phyloP scores from a whole-genome alignment of 37 sponge, comb jelly and placozoan species.

The Lycopodina hypogea region DNA sequence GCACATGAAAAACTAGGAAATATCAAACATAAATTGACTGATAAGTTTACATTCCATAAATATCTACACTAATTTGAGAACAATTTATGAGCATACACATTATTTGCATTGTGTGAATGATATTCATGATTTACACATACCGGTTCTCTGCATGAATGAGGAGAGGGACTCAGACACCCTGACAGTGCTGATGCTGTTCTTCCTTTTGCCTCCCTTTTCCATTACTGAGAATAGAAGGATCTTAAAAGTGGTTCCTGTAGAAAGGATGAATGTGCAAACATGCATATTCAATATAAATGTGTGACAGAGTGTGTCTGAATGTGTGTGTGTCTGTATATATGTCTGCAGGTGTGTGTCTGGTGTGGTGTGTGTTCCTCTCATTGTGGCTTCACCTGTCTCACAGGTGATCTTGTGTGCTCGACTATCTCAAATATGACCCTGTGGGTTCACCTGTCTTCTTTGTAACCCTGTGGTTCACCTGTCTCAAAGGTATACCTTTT shows the following conservation, averaged over 20 bases:
- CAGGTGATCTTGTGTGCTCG: too few species aligned
- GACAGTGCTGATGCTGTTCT: not conserved
- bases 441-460: too few species aligned
- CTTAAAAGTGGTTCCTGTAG: constrained; percentile 28
- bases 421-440: too few species aligned
- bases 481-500: too few species aligned
- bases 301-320: not conserved
- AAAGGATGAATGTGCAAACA: not conserved
- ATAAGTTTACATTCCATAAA: not conserved
- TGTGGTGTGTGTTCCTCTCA: too few species aligned
- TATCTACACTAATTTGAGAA: not conserved
- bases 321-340: too few species aligned
- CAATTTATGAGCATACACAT: not conserved
- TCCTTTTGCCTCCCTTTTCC: constrained; percentile 15
- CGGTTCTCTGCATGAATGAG: constrained; percentile 28
- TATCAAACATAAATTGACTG: not conserved
- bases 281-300: not conserved
- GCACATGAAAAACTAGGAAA: constrained; percentile 56
- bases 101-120: not conserved
- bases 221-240: not conserved
- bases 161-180: constrained; percentile 28
- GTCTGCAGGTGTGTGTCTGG: too few species aligned
- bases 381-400: too few species aligned
- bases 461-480: too few species aligned
- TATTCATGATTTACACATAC: not conserved